Evolutionary conservation across 2,113 vertebrate genomes (phyloP), one percentile per base, ranked within the genome.

Genomic region (Pampusana beccarii): DNA sequence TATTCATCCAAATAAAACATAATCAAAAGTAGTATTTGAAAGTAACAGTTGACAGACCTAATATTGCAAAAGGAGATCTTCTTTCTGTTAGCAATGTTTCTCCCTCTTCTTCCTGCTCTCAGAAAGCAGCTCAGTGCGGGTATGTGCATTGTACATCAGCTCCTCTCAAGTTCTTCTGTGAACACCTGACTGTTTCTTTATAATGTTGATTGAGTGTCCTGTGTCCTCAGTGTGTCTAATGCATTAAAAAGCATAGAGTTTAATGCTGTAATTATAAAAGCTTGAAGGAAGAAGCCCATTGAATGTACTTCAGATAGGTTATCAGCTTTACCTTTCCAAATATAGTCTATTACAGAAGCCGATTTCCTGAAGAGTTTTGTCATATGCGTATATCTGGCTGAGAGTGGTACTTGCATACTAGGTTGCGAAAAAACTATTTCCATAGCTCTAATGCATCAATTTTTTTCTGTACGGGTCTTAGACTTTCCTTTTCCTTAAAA

Each of bases 321-420:
- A 93, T 84, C 81, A 72, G 48, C 71, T 94, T 93, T 88, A 92
- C 81, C 65, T 93, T 88, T 80, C 75, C 65, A 83, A 90, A 53
- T 72, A 48, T 2, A 14, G 79, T 88, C 57, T 80, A 31, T 94
- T 86, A 80, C 50, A 73, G 84, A 83, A 80, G 54, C 70, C 86
- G 67, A 72, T 80, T 96, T 96, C 69, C 82, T 73, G 10, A 94
- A 82, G 50, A 72, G 20, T 83, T 77, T 67, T 91, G 57, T 84
- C 19, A 0, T 29, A 36, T 0, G 0, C 38, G 2, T 38, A 5
- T 36, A 19, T 50, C 75, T 77, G 78, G 9, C 69, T 66, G 62
- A 95, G 74, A 86, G 48, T n/a, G 56, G 29, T 71, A 90, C 33
- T 69, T 88, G 40, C 50, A 67, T 38, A 53, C 77, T 57, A 9